A percentile compares a stretch with the other conserved stretches of the same genome.
phyloP scores from a whole-genome alignment of 2,113 vertebrate genomes.

The Struthidea cinerea region DNA sequence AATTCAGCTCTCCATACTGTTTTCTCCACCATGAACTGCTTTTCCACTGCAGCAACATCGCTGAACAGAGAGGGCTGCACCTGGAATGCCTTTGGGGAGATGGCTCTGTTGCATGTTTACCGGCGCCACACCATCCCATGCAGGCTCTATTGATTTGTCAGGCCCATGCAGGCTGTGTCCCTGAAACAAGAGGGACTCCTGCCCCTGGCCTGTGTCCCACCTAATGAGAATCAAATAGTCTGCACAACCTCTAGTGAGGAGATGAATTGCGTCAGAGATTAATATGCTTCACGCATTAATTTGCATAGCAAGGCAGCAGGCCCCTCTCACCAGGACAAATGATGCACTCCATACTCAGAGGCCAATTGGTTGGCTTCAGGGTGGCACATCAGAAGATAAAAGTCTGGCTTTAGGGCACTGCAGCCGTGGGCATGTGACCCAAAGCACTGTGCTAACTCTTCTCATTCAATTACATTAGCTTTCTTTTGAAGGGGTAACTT shows the following conservation, averaged over 20 bases:
- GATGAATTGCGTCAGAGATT: neutral
- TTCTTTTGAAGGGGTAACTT: neutral
- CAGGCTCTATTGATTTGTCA: neutral
- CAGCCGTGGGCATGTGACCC: neutral
- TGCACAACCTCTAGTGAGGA: neutral
- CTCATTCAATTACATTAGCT: neutral
- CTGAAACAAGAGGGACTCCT: neutral
- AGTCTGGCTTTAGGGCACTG: neutral
- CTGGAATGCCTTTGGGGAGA: neutral
- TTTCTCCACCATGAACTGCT: neutral
- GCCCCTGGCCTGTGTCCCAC: neutral
- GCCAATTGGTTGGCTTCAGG: neutral
- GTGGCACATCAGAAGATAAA: neutral
- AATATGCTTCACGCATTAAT: neutral
- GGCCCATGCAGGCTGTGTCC: neutral
- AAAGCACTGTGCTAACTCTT: neutral
- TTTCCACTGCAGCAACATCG: neutral
- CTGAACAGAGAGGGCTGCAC: neutral
- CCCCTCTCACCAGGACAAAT: neutral
- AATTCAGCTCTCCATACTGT: slow-evolving; percentile 10
- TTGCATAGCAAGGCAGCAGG: neutral
- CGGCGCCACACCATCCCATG: neutral
- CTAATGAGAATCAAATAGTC: neutral
- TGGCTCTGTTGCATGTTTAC: neutral
- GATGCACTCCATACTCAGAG: neutral